Conservation (phyloP, 2,797 vertebrate species). For the Morus bassanus region DNA sequence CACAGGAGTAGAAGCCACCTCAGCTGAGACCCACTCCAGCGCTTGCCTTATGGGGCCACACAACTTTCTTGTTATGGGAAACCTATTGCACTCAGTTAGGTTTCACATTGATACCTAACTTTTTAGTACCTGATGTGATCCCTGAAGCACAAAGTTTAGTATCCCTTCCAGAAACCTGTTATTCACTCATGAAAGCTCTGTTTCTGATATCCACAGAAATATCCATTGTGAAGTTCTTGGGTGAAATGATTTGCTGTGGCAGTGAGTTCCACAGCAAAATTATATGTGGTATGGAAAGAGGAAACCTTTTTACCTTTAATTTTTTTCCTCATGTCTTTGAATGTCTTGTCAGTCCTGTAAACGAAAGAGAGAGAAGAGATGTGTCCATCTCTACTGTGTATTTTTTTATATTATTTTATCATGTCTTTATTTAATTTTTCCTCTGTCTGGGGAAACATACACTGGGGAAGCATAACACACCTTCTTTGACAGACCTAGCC, state of each 20-base stretch:
- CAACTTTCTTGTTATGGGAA: not conserved
- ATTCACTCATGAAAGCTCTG: not conserved
- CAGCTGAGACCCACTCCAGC: not conserved
- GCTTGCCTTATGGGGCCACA: rapidly evolving
- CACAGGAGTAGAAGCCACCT: not conserved
- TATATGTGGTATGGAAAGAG: not conserved
- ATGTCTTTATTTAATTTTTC: not conserved
- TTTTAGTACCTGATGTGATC: not conserved
- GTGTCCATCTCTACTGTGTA: not conserved
- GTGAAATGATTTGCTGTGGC: not conserved
- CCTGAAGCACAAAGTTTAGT: not conserved
- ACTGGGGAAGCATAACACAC: not conserved
- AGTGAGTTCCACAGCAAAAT: not conserved
- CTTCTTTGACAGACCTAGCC: not conserved
- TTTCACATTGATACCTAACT: not conserved
- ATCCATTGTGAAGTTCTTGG: not conserved
- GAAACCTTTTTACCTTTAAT: not conserved
- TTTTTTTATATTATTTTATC: not conserved
- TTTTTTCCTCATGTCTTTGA: not conserved
- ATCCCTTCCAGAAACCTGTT: not conserved
- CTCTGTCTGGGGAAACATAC: not conserved
- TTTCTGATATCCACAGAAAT: not conserved
- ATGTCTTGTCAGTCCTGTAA: not conserved
- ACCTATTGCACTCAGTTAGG: not conserved
- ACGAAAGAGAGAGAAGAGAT: not conserved